These are phyloP conservation scores for Centropus bengalensis DNA, from an alignment of 2,113 vertebrate genomes.

Conservation along the genomic window DNA sequence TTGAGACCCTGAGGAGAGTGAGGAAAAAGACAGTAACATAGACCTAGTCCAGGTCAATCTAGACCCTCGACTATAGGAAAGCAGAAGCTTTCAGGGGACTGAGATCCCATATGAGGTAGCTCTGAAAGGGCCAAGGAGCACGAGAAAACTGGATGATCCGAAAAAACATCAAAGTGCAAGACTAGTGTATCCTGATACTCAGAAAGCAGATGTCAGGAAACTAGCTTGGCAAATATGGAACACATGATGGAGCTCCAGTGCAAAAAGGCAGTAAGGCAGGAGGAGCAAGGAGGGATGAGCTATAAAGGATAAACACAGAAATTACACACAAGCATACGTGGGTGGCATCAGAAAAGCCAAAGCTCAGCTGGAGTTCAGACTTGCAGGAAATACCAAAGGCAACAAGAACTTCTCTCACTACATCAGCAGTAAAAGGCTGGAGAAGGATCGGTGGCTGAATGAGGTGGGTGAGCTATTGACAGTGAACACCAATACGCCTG, in stretches of 20 bases:
- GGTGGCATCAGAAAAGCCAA: neutral
- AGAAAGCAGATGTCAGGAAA: neutral
- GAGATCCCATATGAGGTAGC: neutral
- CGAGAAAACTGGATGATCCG: neutral
- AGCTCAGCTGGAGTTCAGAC: neutral
- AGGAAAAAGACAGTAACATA: neutral
- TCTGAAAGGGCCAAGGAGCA: neutral
- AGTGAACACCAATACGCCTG: fast-evolving
- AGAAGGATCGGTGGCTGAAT: neutral
- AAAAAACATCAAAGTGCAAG: neutral
- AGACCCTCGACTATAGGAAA: neutral
- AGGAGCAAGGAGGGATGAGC: neutral
- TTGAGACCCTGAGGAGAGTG: neutral
- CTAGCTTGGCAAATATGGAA: neutral
- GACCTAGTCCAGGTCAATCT: neutral
- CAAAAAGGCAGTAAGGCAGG: neutral
- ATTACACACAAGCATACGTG: neutral
- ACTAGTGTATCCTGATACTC: neutral
- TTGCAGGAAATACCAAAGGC: neutral
- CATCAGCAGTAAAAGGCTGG: neutral
- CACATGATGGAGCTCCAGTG: neutral
- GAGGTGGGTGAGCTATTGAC: neutral
- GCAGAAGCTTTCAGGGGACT: neutral
- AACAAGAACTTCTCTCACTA: neutral
- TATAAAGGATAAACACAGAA: neutral